phyloP scores from a whole-genome alignment of 1,140 invertebrate genomes.

The Drosophila seguyi region DNA sequence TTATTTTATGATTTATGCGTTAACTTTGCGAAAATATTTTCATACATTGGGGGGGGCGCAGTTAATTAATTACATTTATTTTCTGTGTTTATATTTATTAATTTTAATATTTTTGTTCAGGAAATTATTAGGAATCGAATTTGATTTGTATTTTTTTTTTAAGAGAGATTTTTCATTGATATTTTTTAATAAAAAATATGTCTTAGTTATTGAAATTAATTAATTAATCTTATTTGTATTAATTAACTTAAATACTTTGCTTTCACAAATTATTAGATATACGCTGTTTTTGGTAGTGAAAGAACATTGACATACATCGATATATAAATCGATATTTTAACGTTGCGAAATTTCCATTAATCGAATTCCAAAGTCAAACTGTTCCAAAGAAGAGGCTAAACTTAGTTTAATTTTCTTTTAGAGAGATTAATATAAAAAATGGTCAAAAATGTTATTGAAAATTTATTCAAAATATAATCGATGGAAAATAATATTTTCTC shows the following conservation, averaged over 20 bases:
- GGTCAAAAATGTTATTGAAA: no score
- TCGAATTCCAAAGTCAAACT: background rate
- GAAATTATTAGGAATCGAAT: background rate
- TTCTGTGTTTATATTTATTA: background rate
- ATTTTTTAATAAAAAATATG: no score
- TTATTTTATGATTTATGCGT: conserved; percentile 12
- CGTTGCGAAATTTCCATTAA: background rate
- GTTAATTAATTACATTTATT: conserved; percentile 1
- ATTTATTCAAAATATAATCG: no score
- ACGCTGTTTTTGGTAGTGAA: background rate
- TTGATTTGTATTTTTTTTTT: background rate
- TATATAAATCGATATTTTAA: background rate
- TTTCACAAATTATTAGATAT: background rate
- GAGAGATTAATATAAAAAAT: no score
- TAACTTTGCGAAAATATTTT: conserved; percentile 1
- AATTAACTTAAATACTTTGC: background rate
- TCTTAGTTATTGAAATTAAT: no score
- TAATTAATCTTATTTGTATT: background rate
- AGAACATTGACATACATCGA: background rate
- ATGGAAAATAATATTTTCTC: no score
- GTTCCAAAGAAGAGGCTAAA: no score
- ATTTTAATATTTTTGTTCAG: background rate
- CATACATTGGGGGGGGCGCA: no score
- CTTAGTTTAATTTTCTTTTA: no score
- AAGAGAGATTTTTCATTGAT: no score